A percentile compares a stretch with the other conserved stretches of the same genome.
Evolutionary conservation across 2,888 invertebrate species (phyloP).

Genomic region (Lepidochitona cinerea): DNA sequence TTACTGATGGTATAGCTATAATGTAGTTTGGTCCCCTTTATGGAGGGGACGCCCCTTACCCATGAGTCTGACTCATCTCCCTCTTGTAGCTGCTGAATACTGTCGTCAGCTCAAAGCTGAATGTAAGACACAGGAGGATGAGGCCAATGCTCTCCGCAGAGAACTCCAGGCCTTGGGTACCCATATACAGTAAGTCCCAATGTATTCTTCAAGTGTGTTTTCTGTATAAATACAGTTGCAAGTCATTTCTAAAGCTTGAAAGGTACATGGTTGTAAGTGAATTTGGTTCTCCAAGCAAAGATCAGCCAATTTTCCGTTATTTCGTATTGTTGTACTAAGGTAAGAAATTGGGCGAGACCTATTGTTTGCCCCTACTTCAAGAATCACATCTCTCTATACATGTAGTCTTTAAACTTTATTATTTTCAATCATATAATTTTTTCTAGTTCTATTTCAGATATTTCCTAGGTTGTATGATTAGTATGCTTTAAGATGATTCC

Average conservation of each 20-base stretch:
- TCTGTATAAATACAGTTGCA: neutral
- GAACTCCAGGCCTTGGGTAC: conserved; percentile 52
- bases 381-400: too few species aligned
- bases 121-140: conserved; percentile 42
- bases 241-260: neutral
- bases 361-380: too few species aligned
- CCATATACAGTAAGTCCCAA: conserved; percentile 59
- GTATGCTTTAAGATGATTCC: too few species aligned
- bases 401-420: too few species aligned
- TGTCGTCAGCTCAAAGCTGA: conserved; percentile 53
- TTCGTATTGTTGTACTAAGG: too few species aligned
- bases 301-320: too few species aligned
- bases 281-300: too few species aligned
- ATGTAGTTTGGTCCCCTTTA: conserved; percentile 14
- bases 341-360: too few species aligned
- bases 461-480: too few species aligned
- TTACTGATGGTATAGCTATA: neutral
- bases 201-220: neutral
- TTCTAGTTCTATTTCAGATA: too few species aligned
- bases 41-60: conserved; percentile 40
- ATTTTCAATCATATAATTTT: too few species aligned
- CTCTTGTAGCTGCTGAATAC: conserved; percentile 56
- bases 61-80: conserved; percentile 53
- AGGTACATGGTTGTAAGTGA: too few species aligned
- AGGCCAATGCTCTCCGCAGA: conserved; percentile 43